These are phyloP conservation scores for Anarrhichthys ocellatus DNA, from an alignment of 2,113 vertebrate genomes.

Conservation along the genomic window DNA sequence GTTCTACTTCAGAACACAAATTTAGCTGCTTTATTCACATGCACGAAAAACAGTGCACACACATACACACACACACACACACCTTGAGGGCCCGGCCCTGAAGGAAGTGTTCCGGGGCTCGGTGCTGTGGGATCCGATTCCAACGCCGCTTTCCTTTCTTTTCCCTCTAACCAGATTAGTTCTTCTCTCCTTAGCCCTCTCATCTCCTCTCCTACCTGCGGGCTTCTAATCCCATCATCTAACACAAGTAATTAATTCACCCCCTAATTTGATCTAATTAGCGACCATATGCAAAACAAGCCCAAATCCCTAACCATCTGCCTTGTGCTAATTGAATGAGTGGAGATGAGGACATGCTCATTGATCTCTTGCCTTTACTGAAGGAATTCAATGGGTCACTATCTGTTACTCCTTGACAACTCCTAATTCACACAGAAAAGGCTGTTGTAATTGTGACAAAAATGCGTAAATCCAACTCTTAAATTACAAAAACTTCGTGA, in stretches of 20 bases:
- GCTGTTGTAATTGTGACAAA: not conserved
- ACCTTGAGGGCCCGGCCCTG: conserved; percentile 33
- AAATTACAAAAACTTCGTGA: not conserved
- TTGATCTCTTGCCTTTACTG: not conserved
- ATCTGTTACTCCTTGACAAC: too few species aligned
- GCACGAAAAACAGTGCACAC: conserved; percentile 8
- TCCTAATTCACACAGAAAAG: not conserved
- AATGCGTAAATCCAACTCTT: not conserved
- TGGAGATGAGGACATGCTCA: not conserved
- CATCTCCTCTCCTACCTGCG: conserved; percentile 32
- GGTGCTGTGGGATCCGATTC: conserved; percentile 4
- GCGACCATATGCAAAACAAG: conserved; percentile 28
- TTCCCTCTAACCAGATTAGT: conserved; percentile 20
- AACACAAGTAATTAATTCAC: conserved; percentile 47
- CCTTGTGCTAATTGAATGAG: conserved; percentile 29
- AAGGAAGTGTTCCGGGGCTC: conserved; percentile 1
- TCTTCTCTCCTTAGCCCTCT: conserved; percentile 10
- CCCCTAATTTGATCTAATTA: conserved; percentile 53
- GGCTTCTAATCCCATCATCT: conserved; percentile 27
- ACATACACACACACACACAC: conserved; percentile 28
- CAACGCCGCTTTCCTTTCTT: conserved; percentile 26
- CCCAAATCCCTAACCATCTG: conserved; percentile 18
- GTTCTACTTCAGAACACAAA: conserved; percentile 35
- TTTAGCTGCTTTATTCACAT: conserved; percentile 36
- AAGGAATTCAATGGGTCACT: not conserved